Evolutionary conservation across 2,113 vertebrate species (phyloP).

Genomic region (Cyanoramphus novaezelandiae): DNA sequence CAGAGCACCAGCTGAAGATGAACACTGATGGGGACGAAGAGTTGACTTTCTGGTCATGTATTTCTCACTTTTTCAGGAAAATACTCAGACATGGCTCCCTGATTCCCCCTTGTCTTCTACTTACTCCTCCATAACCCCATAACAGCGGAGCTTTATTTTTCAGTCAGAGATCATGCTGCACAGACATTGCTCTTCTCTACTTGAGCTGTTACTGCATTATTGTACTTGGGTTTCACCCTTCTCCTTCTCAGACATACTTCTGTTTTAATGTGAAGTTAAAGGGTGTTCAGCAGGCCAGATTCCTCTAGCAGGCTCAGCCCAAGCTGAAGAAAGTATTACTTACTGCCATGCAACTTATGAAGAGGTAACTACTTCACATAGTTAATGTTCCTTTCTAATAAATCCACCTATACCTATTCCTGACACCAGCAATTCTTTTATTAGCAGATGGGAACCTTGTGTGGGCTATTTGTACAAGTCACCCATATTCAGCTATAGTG

Average conservation of each 20-base stretch:
- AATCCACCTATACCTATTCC: neutral
- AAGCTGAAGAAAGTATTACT: neutral
- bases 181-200: neutral
- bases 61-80: neutral
- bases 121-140: neutral
- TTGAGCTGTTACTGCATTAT: neutral
- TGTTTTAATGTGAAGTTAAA: neutral
- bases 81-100: neutral
- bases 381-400: neutral
- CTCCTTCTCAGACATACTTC: neutral
- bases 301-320: neutral
- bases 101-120: neutral
- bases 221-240: neutral
- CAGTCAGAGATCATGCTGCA: neutral
- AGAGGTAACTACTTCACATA: neutral
- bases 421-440: neutral
- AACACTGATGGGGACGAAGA: neutral
- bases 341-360: fast-evolving
- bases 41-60: neutral
- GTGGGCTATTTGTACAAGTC: neutral
- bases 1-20: neutral
- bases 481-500: neutral
- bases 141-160: neutral
- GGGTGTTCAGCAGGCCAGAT: neutral
- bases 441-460: neutral